Percentiles rank a stretch among this genome's conserved stretches.
Conservation (phyloP, 1,140 invertebrate species). For the Papilio helenus region DNA sequence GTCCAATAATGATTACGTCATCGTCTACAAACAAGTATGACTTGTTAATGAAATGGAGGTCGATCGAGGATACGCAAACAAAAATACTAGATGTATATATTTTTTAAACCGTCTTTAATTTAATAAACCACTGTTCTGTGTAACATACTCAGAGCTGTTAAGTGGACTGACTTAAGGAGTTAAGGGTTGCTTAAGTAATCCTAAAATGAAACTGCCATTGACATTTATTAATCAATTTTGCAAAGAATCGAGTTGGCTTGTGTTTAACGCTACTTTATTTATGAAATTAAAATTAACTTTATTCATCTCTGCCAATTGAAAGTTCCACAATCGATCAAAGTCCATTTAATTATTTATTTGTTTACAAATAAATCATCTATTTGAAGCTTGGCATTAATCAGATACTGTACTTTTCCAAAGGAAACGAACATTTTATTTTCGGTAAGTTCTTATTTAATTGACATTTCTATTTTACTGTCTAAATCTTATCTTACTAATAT, state of each 20-base stretch:
- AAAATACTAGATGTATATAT: not conserved
- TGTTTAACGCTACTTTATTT: not conserved
- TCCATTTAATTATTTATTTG: not conserved
- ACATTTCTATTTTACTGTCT: too few relatives aligned
- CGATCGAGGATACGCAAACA: not conserved
- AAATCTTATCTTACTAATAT: too few relatives aligned
- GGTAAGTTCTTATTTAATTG: not conserved
- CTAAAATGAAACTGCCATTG: too few relatives aligned
- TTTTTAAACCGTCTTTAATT: not conserved
- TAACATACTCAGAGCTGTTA: too few relatives aligned
- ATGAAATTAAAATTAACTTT: not conserved
- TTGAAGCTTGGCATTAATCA: not conserved
- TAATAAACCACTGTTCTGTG: not conserved
- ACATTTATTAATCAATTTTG: too few relatives aligned
- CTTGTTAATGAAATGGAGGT: not conserved
- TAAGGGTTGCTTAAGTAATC: too few relatives aligned
- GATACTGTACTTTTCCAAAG: not conserved
- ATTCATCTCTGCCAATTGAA: not conserved
- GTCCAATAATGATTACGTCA: not conserved
- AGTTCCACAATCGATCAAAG: not conserved
- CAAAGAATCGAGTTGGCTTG: not conserved
- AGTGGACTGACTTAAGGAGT: too few relatives aligned
- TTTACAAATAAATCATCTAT: not conserved
- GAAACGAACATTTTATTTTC: not conserved
- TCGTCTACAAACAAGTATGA: slow-evolving; percentile 17